These are phyloP conservation scores for Actinia equina DNA, from an alignment of 64 coral and sea anemone species.

Conservation along the genomic window DNA sequence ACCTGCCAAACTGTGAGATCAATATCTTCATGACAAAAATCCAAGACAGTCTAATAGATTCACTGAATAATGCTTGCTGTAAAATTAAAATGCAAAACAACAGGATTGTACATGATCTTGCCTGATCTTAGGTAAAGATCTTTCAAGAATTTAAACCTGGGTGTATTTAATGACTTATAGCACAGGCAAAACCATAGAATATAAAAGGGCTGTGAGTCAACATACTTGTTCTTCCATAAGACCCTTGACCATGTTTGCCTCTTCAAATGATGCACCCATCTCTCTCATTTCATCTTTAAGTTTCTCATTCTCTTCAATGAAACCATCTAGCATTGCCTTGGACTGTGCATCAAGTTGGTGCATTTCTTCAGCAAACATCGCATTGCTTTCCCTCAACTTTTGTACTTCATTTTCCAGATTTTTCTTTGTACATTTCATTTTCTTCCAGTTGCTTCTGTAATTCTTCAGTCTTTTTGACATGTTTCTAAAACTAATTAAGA, in stretches of 20 bases:
- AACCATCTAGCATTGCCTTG: not conserved
- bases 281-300: conserved; percentile 11
- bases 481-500: not conserved
- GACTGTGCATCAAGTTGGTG: not conserved
- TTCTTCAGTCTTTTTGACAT: not conserved
- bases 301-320: not conserved
- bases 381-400: not conserved
- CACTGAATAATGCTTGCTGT: too few relatives aligned
- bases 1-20: too few relatives aligned
- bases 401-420: conserved; percentile 11
- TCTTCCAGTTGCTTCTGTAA: not conserved
- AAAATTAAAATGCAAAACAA: too few relatives aligned
- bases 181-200: not conserved
- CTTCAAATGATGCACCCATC: not conserved
- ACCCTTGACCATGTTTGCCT: conserved; percentile 5
- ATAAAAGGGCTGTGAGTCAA: not conserved
- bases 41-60: too few relatives aligned
- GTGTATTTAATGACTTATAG: too few relatives aligned
- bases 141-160: too few relatives aligned
- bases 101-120: too few relatives aligned
- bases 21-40: too few relatives aligned
- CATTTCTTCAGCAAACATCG: conserved; percentile 3
- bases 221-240: not conserved
- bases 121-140: too few relatives aligned
- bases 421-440: conserved; percentile 6